A percentile compares a stretch with the other conserved stretches of the same genome.
phyloP scores from a whole-genome alignment of 2,113 vertebrate species.

The Pheucticus melanocephalus region DNA sequence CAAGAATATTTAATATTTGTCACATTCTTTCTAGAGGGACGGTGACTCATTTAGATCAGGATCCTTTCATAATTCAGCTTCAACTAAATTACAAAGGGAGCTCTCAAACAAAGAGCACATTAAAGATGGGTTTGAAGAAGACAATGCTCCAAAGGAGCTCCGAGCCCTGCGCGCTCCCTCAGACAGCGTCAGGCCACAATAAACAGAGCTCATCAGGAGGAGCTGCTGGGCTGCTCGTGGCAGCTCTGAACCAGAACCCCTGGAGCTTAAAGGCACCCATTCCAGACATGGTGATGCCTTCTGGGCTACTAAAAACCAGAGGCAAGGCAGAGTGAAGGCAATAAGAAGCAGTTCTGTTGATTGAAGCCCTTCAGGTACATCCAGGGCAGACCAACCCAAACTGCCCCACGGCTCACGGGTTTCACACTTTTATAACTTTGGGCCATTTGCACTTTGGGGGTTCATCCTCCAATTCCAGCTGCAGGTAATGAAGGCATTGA shows the following conservation, averaged over 20 bases:
- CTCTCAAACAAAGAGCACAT: not conserved
- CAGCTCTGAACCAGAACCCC: not conserved
- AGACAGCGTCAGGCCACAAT: not conserved
- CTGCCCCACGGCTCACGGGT: not conserved
- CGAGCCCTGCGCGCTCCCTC: not conserved
- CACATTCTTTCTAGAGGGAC: not conserved
- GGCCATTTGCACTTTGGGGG: not conserved
- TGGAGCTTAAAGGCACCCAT: not conserved
- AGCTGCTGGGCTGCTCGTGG: not conserved
- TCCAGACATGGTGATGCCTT: not conserved
- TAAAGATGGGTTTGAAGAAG: not conserved
- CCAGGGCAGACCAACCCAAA: not conserved
- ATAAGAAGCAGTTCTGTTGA: not conserved
- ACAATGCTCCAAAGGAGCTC: not conserved
- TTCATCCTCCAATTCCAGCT: not conserved
- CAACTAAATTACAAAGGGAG: constrained; percentile 4
- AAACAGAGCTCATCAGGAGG: not conserved
- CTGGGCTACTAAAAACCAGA: not conserved
- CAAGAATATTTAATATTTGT: constrained; percentile 9
- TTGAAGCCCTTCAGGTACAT: not conserved
- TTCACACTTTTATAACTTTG: not conserved
- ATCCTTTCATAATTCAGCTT: constrained; percentile 25
- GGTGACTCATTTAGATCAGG: constrained; percentile 47
- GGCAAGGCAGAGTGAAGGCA: not conserved
- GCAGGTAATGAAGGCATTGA: not conserved